Evolutionary conservation across 2,113 vertebrate species (phyloP).

Genomic region (Sitta europaea): DNA sequence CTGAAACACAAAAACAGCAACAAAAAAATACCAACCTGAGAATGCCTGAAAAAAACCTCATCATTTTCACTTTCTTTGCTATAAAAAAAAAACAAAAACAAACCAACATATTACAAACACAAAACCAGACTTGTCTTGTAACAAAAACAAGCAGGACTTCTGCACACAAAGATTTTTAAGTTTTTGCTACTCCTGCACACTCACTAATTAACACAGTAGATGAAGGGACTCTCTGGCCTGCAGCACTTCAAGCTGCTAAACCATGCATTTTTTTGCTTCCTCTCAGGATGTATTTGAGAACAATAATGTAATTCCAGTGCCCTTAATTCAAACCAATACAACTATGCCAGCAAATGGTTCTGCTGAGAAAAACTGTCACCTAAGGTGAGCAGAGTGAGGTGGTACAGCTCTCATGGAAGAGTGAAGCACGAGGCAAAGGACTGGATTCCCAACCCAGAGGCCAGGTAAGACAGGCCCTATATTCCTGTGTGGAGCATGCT

Average conservation of each 20-base stretch:
- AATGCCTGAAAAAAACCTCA: conserved; percentile 16
- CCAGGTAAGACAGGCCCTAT: background rate
- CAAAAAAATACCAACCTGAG: conserved; percentile 68
- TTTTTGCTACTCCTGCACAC: background rate
- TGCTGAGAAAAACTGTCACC: background rate
- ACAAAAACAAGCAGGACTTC: conserved; percentile 9
- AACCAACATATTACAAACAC: conserved; percentile 21
- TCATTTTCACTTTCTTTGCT: conserved; percentile 74
- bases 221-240: background rate
- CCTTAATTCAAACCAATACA: background rate
- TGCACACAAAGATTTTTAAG: background rate
- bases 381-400: background rate
- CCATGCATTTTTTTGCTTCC: background rate
- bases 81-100: conserved; percentile 22
- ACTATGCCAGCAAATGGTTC: background rate
- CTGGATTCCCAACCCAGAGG: background rate
- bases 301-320: background rate
- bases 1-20: background rate
- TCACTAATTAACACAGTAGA: background rate
- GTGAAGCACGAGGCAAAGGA: background rate
- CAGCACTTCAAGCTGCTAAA: background rate
- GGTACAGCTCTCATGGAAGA: background rate
- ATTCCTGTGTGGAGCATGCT: background rate
- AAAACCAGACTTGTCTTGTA: conserved; percentile 8
- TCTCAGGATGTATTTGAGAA: background rate